Conservation (phyloP, 2,888 invertebrate genomes). For the Euzophera pinguis region DNA sequence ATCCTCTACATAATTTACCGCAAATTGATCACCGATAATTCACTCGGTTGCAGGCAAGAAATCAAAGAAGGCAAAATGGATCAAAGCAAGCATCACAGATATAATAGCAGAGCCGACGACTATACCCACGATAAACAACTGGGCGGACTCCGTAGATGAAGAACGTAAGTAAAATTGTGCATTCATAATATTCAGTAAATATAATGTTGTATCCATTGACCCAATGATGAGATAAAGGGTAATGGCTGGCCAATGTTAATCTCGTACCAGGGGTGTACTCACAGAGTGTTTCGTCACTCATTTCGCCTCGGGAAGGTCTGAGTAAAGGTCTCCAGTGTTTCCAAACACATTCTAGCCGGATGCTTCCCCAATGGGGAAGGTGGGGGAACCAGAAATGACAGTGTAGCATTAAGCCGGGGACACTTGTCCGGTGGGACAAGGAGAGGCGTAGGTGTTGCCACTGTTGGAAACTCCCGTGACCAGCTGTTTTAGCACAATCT, state of each 20-base stretch:
- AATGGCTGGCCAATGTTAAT: constrained; percentile 84
- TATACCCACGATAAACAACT: constrained; percentile 81
- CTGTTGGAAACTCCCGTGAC: constrained; percentile 86
- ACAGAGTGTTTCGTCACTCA: constrained; percentile 81
- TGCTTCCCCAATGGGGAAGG: constrained; percentile 82
- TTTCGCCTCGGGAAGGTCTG: constrained; percentile 90
- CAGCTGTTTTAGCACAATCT: constrained; percentile 88
- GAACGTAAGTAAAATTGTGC: constrained; percentile 78
- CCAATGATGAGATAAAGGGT: constrained; percentile 70
- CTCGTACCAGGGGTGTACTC: constrained; percentile 86
- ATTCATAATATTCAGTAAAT: background rate
- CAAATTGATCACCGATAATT: constrained; percentile 22
- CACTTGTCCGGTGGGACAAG: constrained; percentile 60
- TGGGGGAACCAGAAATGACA: constrained; percentile 87
- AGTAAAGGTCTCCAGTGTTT: constrained; percentile 80
- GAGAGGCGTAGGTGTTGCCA: constrained; percentile 61
- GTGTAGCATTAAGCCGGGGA: constrained; percentile 74
- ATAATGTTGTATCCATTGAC: constrained; percentile 23
- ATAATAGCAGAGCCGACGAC: constrained; percentile 87
- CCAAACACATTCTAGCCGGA: constrained; percentile 84
- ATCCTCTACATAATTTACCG: constrained; percentile 32
- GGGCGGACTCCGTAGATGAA: constrained; percentile 93
- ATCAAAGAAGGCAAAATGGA: constrained; percentile 92
- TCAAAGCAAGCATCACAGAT: constrained; percentile 88
- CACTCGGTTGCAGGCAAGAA: constrained; percentile 84